Percentiles rank a stretch among this genome's conserved stretches.
These are phyloP conservation scores for Tiliacea aurago DNA, from an alignment of 2,888 invertebrate species.

Conservation along the genomic window DNA sequence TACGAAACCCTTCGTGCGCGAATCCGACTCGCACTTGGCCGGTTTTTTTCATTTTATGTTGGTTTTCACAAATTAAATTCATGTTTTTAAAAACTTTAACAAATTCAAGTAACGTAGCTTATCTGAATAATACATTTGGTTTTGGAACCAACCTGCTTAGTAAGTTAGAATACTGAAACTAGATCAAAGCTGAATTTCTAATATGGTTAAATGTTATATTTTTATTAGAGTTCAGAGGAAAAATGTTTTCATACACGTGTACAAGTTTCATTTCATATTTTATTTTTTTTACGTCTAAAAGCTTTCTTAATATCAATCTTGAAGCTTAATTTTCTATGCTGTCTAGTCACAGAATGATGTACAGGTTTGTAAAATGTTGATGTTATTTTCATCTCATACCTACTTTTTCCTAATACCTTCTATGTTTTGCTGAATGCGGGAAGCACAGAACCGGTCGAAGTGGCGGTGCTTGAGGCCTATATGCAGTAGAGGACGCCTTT, in stretches of 20 bases:
- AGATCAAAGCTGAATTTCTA: constrained; percentile 42
- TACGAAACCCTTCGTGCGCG: too few species aligned
- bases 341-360: background rate
- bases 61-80: background rate
- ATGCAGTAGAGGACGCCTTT: too few species aligned
- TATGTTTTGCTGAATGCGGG: too few species aligned
- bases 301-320: constrained; percentile 1
- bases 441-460: too few species aligned
- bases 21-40: too few species aligned
- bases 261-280: constrained; percentile 10
- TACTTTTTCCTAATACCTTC: background rate
- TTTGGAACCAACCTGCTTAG: constrained; percentile 2
- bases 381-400: background rate
- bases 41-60: background rate
- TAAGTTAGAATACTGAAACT: constrained; percentile 19
- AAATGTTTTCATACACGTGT: constrained; percentile 6
- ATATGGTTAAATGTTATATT: constrained; percentile 21
- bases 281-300: constrained; percentile 12
- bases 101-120: background rate
- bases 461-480: too few species aligned
- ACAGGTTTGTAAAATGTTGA: background rate
- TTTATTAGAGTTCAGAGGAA: constrained; percentile 3
- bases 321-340: constrained; percentile 24
- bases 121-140: constrained; percentile 18
- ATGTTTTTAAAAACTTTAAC: background rate